Evolutionary conservation across 2,888 invertebrate genomes (phyloP), one percentile per base, ranked within the genome.

Genomic region (Apamea anceps): DNA sequence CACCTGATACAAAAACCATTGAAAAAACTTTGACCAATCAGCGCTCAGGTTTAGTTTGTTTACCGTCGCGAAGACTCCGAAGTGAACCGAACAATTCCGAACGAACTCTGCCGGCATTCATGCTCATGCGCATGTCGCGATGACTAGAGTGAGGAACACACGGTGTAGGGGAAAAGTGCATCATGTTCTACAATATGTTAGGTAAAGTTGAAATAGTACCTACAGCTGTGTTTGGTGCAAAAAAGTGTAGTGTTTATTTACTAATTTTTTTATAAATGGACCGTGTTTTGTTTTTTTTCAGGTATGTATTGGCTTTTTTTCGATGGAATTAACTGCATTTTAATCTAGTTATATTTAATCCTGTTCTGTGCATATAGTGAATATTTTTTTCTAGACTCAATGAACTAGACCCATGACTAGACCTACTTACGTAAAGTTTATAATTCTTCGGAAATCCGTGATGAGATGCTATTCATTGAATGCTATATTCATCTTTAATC

Each of bases 131-230:
- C 85, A 80, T 77, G 85, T 85, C 66, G 85, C 79, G 66, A 94
- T 94, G 94, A 92, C 93, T 71, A 90, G 91, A 88, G 88, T 87
- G 81, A 92, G 88, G 85, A 91, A 92, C 77, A 91, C 65, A 75
- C 84, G 91, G 84, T 96, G 96, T 89, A 93, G 90, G 85, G 95
- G 96, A 62, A 96, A 95, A 90, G 88, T 95, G 85, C 95, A 96
- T 86, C 96, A 96, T 89, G 84, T 95, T 73, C 87, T 95, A 72
- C 93, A 94, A 82, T 95, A 91, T 87, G 90, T 96, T 87, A 95
- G 96, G 96, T 96, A 93, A 93, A 82, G 82, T 73, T 7, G 28
- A 57, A 72, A 12, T 45, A n/a, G 10, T 45, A 72, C n/a, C 21
- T 54, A 51, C n/a, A 73, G 15, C 28, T 62, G 78, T 77, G 57